A percentile compares a stretch with the other conserved stretches of the same genome.
Evolutionary conservation across 2,113 vertebrate species (phyloP).

Genomic region (Petaurus breviceps): DNA sequence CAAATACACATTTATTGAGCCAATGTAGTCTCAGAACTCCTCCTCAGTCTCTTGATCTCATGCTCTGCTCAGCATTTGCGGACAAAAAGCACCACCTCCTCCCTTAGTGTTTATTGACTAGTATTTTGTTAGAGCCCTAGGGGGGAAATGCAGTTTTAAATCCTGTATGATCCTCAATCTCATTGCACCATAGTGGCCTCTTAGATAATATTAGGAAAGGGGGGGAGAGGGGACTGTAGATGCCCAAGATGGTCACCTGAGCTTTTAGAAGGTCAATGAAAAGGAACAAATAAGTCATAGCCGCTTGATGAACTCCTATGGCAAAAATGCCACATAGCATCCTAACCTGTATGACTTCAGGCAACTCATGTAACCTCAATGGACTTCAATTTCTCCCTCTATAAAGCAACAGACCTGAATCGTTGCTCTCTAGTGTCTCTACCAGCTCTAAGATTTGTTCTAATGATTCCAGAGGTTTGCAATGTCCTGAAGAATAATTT

Average conservation of each 20-base stretch:
- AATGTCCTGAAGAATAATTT: slow-evolving; percentile 54
- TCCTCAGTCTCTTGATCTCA: not conserved
- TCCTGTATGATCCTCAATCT: not conserved
- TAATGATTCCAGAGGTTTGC: slow-evolving; percentile 25
- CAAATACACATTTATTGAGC: not conserved
- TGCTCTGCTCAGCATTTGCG: not conserved
- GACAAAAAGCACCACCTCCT: not conserved
- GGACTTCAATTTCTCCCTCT: slow-evolving; percentile 31
- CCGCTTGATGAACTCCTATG: not conserved
- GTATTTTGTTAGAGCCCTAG: not conserved
- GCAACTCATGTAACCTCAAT: not conserved
- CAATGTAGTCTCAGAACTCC: not conserved
- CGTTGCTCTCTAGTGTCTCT: slow-evolving; percentile 6
- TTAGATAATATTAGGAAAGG: not conserved
- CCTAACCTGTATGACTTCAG: not conserved
- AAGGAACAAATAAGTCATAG: slow-evolving; percentile 34
- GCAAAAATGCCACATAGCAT: slow-evolving; percentile 5
- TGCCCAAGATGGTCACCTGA: not conserved
- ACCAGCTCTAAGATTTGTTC: slow-evolving; percentile 10
- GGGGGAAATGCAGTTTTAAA: not conserved
- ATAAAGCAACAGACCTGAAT: not conserved
- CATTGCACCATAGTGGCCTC: not conserved
- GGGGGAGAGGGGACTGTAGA: not conserved
- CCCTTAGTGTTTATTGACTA: not conserved
- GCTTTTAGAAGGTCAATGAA: slow-evolving; percentile 13